Evolutionary conservation across 2,888 invertebrate genomes (phyloP).

Genomic region (Dasysyrphus albostriatus): DNA sequence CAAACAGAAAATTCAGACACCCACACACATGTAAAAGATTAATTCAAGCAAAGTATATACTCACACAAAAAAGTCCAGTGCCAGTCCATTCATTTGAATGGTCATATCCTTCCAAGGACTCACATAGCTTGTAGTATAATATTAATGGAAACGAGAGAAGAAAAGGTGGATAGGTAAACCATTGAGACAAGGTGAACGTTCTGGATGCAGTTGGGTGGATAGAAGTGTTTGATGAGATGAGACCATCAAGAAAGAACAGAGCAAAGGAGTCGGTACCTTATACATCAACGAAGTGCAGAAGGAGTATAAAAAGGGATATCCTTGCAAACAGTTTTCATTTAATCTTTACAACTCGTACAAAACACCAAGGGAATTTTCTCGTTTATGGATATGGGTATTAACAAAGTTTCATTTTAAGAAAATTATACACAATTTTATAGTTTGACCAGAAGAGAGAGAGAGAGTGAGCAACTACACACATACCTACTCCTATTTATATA

Average conservation of each 20-base stretch:
- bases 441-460: conserved; percentile 36
- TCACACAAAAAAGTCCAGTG: conserved; percentile 10
- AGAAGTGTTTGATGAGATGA: conserved; percentile 34
- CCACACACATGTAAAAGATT: background rate
- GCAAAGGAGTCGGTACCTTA: too few species aligned
- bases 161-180: conserved; percentile 16
- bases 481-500: background rate
- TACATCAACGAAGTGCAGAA: background rate
- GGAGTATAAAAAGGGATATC: conserved; percentile 3
- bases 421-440: conserved; percentile 33
- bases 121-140: conserved; percentile 6
- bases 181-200: conserved; percentile 38
- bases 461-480: background rate
- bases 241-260: background rate
- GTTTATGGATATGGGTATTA: conserved; percentile 26
- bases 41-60: background rate
- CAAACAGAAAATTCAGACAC: conserved; percentile 39
- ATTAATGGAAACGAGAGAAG: conserved; percentile 34
- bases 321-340: conserved; percentile 39
- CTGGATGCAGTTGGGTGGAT: background rate
- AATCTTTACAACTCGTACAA: conserved; percentile 41
- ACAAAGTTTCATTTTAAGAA: conserved; percentile 31
- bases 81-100: conserved; percentile 30
- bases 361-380: conserved; percentile 14
- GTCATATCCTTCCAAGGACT: conserved; percentile 39